Conservation (phyloP, 2,113 vertebrate species). For the Leuciscus idus region DNA sequence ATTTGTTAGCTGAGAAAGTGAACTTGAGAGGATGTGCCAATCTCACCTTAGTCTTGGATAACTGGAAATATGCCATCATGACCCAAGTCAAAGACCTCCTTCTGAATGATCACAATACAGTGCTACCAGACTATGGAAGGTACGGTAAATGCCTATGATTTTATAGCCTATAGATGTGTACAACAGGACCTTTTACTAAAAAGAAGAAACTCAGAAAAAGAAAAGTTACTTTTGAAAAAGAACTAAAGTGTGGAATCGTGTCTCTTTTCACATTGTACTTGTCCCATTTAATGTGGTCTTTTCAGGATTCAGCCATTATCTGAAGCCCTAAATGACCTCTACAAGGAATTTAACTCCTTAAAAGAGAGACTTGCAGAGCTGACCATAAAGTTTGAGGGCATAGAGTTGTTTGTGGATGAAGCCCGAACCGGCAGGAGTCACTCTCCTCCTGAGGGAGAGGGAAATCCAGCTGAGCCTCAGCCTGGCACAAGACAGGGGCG, state of each 20-base stretch:
- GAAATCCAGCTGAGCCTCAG: neutral
- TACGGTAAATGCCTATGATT: too few species aligned
- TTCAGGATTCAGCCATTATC: constrained; percentile 82
- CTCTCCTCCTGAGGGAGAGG: constrained; percentile 11
- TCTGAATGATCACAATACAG: constrained; percentile 82
- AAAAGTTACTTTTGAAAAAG: too few species aligned
- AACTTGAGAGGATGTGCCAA: constrained; percentile 78
- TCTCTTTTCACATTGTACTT: neutral
- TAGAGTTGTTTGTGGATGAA: constrained; percentile 79
- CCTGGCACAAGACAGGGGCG: constrained; percentile 36
- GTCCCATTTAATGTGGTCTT: neutral
- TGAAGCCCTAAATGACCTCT: constrained; percentile 79
- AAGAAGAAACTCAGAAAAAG: too few species aligned
- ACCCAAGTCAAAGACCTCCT: constrained; percentile 85
- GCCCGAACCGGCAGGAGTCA: constrained; percentile 64
- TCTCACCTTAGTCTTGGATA: constrained; percentile 85
- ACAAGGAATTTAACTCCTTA: constrained; percentile 81
- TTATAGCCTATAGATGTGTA: too few species aligned
- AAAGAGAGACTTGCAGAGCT: constrained; percentile 80
- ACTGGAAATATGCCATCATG: constrained; percentile 89
- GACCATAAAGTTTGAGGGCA: constrained; percentile 74
- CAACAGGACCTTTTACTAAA: too few species aligned
- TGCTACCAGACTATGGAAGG: constrained; percentile 85
- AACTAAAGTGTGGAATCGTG: too few species aligned
- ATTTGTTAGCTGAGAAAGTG: constrained; percentile 66